Evolutionary conservation across 2,113 vertebrate species (phyloP).

Genomic region (Dicaeum eximium): DNA sequence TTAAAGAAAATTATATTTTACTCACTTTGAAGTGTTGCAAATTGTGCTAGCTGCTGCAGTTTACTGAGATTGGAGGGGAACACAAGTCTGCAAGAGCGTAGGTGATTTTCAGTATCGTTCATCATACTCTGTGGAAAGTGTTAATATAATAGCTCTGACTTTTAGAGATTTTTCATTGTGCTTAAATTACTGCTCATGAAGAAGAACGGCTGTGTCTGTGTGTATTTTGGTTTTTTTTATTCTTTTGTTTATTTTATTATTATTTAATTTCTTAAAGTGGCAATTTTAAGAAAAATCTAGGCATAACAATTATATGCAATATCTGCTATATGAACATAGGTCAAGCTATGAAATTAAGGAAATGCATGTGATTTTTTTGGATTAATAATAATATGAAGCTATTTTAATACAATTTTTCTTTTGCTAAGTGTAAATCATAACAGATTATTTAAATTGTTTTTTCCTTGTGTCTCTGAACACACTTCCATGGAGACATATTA

Average conservation of each 20-base stretch:
- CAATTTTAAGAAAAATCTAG: not conserved
- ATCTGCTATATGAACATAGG: not conserved
- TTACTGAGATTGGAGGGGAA: not conserved
- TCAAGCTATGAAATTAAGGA: not conserved
- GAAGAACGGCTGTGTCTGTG: not conserved
- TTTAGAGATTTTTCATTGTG: not conserved
- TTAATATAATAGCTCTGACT: not conserved
- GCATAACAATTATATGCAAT: not conserved
- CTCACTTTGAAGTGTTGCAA: not conserved
- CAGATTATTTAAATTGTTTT: not conserved
- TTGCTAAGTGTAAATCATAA: not conserved
- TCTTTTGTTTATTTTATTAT: not conserved
- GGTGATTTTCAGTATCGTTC: not conserved
- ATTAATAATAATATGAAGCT: not conserved
- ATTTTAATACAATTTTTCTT: not conserved
- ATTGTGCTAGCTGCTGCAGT: not conserved
- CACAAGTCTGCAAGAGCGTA: not conserved
- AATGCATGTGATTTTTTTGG: not conserved
- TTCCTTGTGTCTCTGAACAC: not conserved
- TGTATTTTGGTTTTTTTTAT: not conserved
- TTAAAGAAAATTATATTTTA: conserved; percentile 39
- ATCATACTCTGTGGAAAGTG: not conserved
- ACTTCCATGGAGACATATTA: not conserved
- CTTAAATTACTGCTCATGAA: not conserved
- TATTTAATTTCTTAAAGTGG: not conserved